Evolutionary conservation across 2,113 vertebrate genomes (phyloP).

Genomic region (Pseudorectes ferrugineus): DNA sequence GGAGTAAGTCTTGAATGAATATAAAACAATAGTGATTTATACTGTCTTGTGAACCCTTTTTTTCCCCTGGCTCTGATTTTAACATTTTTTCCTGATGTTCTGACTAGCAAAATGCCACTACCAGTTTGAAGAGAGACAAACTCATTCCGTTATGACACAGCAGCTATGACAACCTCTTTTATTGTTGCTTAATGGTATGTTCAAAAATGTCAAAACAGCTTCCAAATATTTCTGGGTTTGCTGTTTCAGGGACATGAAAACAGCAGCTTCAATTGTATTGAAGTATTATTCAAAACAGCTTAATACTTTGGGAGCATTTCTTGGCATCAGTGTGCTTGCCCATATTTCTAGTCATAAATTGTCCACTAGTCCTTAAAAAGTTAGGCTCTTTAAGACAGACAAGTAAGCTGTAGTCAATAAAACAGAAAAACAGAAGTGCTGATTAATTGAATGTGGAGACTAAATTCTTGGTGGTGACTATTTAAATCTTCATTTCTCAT

Average conservation of each 20-base stretch:
- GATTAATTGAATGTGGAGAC: not conserved
- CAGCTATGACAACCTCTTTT: slow-evolving; percentile 60
- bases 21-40: slow-evolving; percentile 2
- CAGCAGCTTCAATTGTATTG: slow-evolving; percentile 21
- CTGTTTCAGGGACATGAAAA: slow-evolving; percentile 35
- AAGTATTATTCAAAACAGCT: slow-evolving; percentile 29
- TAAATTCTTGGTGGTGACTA: not conserved
- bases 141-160: slow-evolving; percentile 21
- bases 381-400: not conserved
- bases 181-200: slow-evolving; percentile 41
- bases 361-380: not conserved
- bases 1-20: not conserved
- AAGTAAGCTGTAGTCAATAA: not conserved
- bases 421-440: not conserved
- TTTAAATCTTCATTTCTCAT: not conserved
- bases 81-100: slow-evolving; percentile 38
- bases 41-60: not conserved
- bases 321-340: not conserved
- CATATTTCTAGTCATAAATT: slow-evolving; percentile 8
- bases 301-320: slow-evolving; percentile 26
- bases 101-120: slow-evolving; percentile 28
- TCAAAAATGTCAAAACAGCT: slow-evolving; percentile 50
- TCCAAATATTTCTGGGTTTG: slow-evolving; percentile 54
- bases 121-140: slow-evolving; percentile 14
- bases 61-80: not conserved